Base-by-base conservation (phyloP, 1,140 invertebrate genomes). In the Drosophila kanapiae region DNA sequence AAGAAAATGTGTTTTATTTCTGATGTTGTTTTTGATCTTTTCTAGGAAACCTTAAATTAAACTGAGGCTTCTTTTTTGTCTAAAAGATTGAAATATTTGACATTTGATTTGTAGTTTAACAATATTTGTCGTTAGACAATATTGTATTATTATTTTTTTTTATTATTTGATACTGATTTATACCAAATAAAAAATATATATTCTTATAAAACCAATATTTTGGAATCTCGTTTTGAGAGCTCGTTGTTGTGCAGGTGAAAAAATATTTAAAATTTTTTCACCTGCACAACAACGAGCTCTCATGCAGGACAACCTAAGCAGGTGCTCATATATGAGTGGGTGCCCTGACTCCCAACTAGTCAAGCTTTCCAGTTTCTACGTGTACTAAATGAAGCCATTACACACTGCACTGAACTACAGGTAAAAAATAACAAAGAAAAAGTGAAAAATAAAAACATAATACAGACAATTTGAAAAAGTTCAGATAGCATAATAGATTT, bases 311-410 rank as follows among this genome's bases (percentile, higher is more conserved):
- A 40, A 42, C 42, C 40, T 23, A 29, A 53, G 16, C 45, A 58
- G 47, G 62, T 61, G 51, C 78, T 59, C 53, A 62, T 59, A 49
- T 48, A 59, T 43, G 58, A 75, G 71, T 81, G 59, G 64, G 43
- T 33, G 29, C 14, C 47, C 29, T 45, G 49, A 33, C 47, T 40
- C 27, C 51, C 42, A 16, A 35, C 42, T 56, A 14, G 18, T 47
- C 38, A 31, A 37, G 45, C 27, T 54, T 27, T 57, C 13, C 49
- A 49, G 62, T 49, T 64, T 37, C 18, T 67, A 61, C 59, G 67
- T 65, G 71, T 43, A 58, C 68, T 62, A 77, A 82, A 82, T 87
- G 80, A 87, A 87, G 76, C 76, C 83, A 80, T 80, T 72, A 54
- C 47, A 77, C 63, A 49, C 18, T 71, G 47, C 33, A 38, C 53